A percentile compares a stretch with the other conserved stretches of the same genome.
Conservation (phyloP, 2,888 invertebrate species). For the Imbricaverruca yamaguchii region DNA sequence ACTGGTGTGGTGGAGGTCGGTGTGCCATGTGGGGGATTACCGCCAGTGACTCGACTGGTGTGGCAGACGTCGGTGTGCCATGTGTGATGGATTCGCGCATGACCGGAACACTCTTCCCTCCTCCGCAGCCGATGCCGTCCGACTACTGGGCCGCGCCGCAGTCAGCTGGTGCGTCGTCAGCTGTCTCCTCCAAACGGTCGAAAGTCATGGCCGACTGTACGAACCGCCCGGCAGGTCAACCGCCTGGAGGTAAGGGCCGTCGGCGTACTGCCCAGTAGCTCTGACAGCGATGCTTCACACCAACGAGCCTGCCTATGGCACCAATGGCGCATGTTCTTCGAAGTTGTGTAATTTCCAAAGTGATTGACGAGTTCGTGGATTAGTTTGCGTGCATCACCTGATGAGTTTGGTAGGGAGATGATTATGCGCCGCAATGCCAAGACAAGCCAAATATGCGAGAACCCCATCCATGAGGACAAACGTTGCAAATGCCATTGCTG, state of each 20-base stretch:
- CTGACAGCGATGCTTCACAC: too few relatives aligned
- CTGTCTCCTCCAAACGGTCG: not conserved
- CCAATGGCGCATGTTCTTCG: not conserved
- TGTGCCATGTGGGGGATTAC: too few relatives aligned
- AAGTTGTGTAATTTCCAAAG: not conserved
- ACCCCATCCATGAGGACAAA: too few relatives aligned
- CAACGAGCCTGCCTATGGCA: too few relatives aligned
- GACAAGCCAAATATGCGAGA: not conserved
- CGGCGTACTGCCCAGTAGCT: not conserved
- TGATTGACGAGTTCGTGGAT: not conserved
- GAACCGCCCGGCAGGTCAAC: slow-evolving; percentile 80
- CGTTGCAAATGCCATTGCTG: too few relatives aligned
- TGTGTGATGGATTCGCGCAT: too few relatives aligned
- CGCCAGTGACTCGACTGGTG: too few relatives aligned
- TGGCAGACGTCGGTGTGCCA: too few relatives aligned
- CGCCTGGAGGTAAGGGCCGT: slow-evolving; percentile 58
- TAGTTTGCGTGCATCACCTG: not conserved
- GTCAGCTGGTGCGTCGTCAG: not conserved
- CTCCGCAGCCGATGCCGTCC: too few relatives aligned
- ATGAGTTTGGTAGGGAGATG: not conserved
- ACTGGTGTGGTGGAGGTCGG: too few relatives aligned
- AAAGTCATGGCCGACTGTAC: slow-evolving; percentile 63
- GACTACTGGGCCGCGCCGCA: too few relatives aligned
- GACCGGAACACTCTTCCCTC: too few relatives aligned
- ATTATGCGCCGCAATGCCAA: not conserved